Percentiles rank a stretch among this genome's conserved stretches.
Conservation (phyloP, 2,797 vertebrate genomes). For the Pipistrellus nathusii region DNA sequence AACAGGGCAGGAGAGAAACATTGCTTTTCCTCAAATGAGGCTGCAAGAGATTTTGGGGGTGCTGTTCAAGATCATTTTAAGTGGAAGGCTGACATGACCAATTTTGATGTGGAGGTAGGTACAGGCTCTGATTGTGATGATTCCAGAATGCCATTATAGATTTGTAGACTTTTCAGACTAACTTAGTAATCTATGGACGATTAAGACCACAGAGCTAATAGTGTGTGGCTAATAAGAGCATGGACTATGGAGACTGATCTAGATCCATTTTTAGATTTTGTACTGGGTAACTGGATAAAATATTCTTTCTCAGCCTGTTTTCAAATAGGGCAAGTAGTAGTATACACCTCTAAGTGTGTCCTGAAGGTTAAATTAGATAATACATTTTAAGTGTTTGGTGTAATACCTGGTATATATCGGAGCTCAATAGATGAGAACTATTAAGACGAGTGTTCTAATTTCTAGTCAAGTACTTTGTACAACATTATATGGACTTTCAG, state of each 20-base stretch:
- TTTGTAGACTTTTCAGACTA: conserved; percentile 34
- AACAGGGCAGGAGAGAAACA: conserved; percentile 96
- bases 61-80: conserved; percentile 96
- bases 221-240: neutral
- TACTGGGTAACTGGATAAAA: neutral
- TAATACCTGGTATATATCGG: neutral
- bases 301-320: conserved; percentile 31
- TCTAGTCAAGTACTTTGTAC: conserved; percentile 38
- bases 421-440: neutral
- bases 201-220: neutral
- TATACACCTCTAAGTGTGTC: neutral
- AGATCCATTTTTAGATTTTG: neutral
- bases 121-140: conserved; percentile 4
- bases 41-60: conserved; percentile 97
- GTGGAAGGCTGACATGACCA: conserved; percentile 99
- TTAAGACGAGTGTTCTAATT: conserved; percentile 21
- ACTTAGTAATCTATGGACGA: neutral
- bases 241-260: neutral
- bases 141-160: neutral
- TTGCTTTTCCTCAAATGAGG: conserved; percentile 97
- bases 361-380: conserved; percentile 1
- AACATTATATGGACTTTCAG: neutral
- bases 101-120: conserved; percentile 99
- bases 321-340: neutral
- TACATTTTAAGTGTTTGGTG: neutral